These are phyloP conservation scores for Echeneis naucrates DNA, from an alignment of 2,797 vertebrate species.

Conservation along the genomic window DNA sequence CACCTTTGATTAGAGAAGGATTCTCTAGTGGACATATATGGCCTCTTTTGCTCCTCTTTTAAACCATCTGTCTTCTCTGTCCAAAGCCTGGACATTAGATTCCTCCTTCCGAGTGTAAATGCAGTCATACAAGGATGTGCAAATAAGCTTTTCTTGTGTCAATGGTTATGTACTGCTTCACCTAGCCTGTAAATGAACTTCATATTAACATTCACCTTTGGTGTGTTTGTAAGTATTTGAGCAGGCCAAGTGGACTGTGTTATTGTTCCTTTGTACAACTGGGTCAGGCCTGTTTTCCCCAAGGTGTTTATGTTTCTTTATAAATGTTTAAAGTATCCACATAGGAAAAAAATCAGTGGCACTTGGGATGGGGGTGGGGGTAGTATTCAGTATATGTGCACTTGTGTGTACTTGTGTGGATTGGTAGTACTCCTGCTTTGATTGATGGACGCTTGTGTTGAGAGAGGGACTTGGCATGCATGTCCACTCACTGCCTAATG, in stretches of 20 bases:
- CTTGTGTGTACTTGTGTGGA: constrained; percentile 37
- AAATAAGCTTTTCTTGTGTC: not conserved
- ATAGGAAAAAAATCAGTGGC: constrained; percentile 20
- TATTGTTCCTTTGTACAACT: not conserved
- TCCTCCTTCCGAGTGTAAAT: too few relatives aligned
- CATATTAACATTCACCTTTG: not conserved
- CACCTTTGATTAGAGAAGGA: too few relatives aligned
- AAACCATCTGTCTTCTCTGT: too few relatives aligned
- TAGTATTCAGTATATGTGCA: constrained; percentile 46
- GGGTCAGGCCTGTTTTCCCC: constrained; percentile 2
- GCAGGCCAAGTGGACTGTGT: not conserved
- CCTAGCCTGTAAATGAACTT: constrained; percentile 16
- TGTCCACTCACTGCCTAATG: constrained; percentile 83
- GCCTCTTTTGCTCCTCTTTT: too few relatives aligned
- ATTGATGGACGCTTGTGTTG: constrained; percentile 78
- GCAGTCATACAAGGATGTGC: too few relatives aligned
- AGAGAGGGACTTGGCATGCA: constrained; percentile 81
- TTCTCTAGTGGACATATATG: too few relatives aligned
- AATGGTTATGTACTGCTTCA: constrained; percentile 1
- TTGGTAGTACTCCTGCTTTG: constrained; percentile 57
- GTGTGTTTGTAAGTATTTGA: not conserved
- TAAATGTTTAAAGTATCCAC: constrained; percentile 28
- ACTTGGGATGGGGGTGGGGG: not conserved
- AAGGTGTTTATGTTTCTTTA: constrained; percentile 17
- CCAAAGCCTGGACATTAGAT: too few relatives aligned